Percentiles rank a stretch among this genome's conserved stretches.
Conservation (phyloP, 2,888 invertebrate genomes). For the Colostygia pectinataria region DNA sequence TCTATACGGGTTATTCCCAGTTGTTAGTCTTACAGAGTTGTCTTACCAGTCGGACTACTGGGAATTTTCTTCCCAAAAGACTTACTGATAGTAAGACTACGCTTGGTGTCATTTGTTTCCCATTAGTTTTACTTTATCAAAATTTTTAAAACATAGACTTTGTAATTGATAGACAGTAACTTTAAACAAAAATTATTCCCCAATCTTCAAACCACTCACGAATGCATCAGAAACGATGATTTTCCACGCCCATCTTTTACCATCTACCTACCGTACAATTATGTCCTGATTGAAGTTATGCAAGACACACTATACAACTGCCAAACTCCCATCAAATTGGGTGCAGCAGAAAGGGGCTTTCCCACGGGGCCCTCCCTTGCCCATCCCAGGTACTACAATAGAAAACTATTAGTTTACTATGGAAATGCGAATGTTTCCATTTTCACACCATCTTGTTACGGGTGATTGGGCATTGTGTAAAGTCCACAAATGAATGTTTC, state of each 20-base stretch:
- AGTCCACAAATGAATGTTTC: constrained; percentile 49
- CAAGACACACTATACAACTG: constrained; percentile 18
- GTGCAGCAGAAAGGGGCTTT: constrained; percentile 43
- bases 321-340: constrained; percentile 32
- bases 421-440: constrained; percentile 43
- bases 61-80: no score
- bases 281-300: constrained; percentile 16
- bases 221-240: not conserved
- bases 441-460: constrained; percentile 72
- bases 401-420: constrained; percentile 24
- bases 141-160: no score
- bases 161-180: no score
- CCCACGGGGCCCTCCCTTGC: constrained; percentile 68
- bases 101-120: no score
- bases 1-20: no score
- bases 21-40: no score
- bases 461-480: constrained; percentile 60
- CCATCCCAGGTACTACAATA: constrained; percentile 56
- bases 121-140: no score
- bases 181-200: no score
- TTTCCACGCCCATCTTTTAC: constrained; percentile 3
- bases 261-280: constrained; percentile 9
- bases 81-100: no score
- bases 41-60: no score
- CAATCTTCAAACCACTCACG: not conserved